Evolutionary conservation across 2,113 vertebrate genomes (phyloP), one percentile per base, ranked within the genome.

Genomic region (Cyphomyrus plagiostoma): DNA sequence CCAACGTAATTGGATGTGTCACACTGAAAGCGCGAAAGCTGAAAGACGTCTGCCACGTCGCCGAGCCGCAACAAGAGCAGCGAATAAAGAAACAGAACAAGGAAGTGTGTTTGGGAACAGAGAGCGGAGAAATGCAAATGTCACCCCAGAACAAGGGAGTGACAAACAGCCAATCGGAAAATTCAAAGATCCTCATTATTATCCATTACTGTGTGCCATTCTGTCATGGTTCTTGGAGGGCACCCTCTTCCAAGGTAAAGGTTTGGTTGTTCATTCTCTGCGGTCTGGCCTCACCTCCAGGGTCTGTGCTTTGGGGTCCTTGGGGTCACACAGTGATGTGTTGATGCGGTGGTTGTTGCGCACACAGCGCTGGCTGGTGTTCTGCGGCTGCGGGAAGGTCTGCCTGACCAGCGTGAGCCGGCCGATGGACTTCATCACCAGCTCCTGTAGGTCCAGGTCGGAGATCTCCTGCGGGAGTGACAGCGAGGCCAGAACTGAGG

Each of bases 281-380:
- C 23, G 4, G 3, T n/a, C 70, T 35, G 8, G 13, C 23, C 89
- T 90, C 95, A 99, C 98, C 98, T 99, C 98, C 93, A 99, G 96
- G 92, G 96, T 98, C 88, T 98, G 98, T 89, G 98, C 96, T 91
- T 96, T 98, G 74, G 98, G 96, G 91, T 98, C 98, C 93, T 99
- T 99, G 0, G 97, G 97, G 95, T 99, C 98, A 92, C 98, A 99
- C 53, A 99, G 93, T 50, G 98, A 98, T 89, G 97, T 98, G 96
- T 98, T 99, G 93, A 99, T 99, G 91, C 97, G 95, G 95, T 99
- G 98, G 95, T 97, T 99, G 94, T 96, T 97, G 93, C 98, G 97
- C 92, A 98, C 97, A 94, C 98, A 99, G 88, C 97, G 96, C 93
- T 99, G 98, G 91, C 97, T 98, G 91, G 95, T 93, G 92, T 99